Evolutionary conservation across 2,888 invertebrate species (phyloP).

Genomic region (Balanococcus diminutus): DNA sequence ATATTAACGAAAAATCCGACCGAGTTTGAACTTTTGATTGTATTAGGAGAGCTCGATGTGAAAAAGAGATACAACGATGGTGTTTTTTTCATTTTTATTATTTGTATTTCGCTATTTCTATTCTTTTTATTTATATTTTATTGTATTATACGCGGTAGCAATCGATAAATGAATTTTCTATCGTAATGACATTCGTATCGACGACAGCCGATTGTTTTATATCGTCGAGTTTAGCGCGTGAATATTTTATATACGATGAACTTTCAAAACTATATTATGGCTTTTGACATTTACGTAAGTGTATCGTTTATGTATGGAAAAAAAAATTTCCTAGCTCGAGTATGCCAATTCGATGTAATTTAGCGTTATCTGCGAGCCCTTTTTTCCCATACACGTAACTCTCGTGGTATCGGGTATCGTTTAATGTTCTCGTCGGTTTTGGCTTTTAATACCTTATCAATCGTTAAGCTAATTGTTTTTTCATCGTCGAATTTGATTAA

Average conservation of each 20-base stretch:
- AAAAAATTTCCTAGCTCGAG: not conserved
- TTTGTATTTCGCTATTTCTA: not conserved
- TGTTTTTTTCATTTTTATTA: not conserved
- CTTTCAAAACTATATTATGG: conserved; percentile 25
- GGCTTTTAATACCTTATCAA: not conserved
- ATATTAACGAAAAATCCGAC: conserved; percentile 1
- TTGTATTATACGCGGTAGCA: not conserved
- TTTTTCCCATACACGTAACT: not conserved
- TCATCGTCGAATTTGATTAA: not conserved
- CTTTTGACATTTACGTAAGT: conserved; percentile 20
- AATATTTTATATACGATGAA: conserved; percentile 24
- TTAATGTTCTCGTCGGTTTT: not conserved
- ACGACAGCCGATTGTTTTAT: not conserved
- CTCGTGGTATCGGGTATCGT: not conserved
- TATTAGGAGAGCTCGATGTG: not conserved
- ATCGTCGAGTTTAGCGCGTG: not conserved
- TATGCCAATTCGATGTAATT: not conserved
- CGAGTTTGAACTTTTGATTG: conserved; percentile 19
- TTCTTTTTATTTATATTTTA: conserved; percentile 18
- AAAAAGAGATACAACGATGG: not conserved
- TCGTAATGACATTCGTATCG: not conserved
- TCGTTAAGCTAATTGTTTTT: conserved; percentile 8
- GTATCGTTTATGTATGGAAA: not conserved
- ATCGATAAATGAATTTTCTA: conserved; percentile 16
- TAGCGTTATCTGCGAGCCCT: not conserved